phyloP scores from a whole-genome alignment of 2,888 invertebrate species.

The Agapetus fuscipes region DNA sequence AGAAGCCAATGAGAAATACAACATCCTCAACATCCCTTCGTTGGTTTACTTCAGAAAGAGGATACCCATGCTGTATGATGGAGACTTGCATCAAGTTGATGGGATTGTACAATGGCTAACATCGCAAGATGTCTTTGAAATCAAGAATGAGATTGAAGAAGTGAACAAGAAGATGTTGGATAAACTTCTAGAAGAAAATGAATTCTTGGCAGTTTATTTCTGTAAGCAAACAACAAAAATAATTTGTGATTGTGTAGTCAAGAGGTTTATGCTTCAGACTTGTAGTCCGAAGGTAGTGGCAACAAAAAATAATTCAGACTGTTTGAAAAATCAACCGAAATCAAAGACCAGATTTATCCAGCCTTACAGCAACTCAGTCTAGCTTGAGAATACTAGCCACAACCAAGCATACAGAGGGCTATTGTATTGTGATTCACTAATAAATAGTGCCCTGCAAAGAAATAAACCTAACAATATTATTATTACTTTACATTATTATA shows the following conservation, averaged over 20 bases:
- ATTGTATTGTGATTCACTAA: too few relatives aligned
- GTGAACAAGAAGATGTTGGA: slow-evolving; percentile 95
- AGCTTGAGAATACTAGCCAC: too few relatives aligned
- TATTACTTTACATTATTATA: too few relatives aligned
- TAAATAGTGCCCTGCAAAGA: too few relatives aligned
- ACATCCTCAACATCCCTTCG: slow-evolving; percentile 74
- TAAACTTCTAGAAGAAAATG: slow-evolving; percentile 88
- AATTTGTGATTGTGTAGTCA: slow-evolving; percentile 6
- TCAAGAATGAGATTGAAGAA: slow-evolving; percentile 94
- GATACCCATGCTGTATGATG: slow-evolving; percentile 80
- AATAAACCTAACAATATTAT: too few relatives aligned
- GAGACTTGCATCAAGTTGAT: slow-evolving; percentile 80
- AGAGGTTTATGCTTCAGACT: too few relatives aligned
- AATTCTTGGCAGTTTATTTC: slow-evolving; percentile 90
- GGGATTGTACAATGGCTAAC: slow-evolving; percentile 82
- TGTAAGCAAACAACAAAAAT: too few relatives aligned
- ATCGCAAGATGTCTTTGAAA: slow-evolving; percentile 89
- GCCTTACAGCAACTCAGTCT: too few relatives aligned
- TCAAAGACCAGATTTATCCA: too few relatives aligned
- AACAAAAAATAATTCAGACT: too few relatives aligned
- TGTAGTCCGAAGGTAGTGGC: neutral
- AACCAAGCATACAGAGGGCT: too few relatives aligned
- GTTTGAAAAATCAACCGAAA: too few relatives aligned
- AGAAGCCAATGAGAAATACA: slow-evolving; percentile 73
- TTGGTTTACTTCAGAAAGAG: slow-evolving; percentile 78